Base-by-base conservation (phyloP, 2,888 invertebrate species). In the Dascillus cervinus region DNA sequence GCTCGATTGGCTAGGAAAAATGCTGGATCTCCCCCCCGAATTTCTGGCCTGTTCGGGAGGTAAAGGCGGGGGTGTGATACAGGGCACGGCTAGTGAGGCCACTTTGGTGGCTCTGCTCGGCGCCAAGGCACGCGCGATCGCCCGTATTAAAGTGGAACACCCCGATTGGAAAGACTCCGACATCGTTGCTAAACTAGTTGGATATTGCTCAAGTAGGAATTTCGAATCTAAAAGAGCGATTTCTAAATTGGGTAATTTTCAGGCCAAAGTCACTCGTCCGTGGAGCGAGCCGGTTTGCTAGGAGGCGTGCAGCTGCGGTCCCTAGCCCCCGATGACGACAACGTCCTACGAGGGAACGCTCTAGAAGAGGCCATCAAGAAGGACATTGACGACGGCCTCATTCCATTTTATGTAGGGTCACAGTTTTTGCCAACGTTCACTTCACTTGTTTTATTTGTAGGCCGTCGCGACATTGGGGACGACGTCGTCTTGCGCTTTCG, bases 401-500 rank as follows among this genome's bases (percentile, higher is more conserved):
- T 97, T 56, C 97, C 97, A 11, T 97, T 97, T 66, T 95, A 84
- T 64, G 96, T 94, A 67, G 8, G 8, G 17, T 6, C 17, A 17
- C 8, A 6, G 4, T 6, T 17, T 17, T 17, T 6, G 17, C 4
- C 4, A 17, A 8, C 17, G 17, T 17, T 17, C 8, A 6, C 5
- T 6, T 17, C 5, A 17, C 8, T 8, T 17, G 8, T 6, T 17
- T 17, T 17, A 17, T 17, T 17, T 17, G 8, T 8, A 17, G 17
- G 17, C 17, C 26, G 86, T 89, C 2, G 84, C 82, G 3, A 96
- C 97, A 0, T 68, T 97, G 36, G 97, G 97, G 3, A 95, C 96
- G 1, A 98, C 97, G 0, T 85, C 85, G n/a, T 88, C 90, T 0
- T 95, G 95, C 58, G 84, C 94, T 0, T 98, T 96, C 56, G 97